These are phyloP conservation scores for Eleginops maclovinus DNA, from an alignment of 2,113 vertebrate genomes.

Conservation along the genomic window DNA sequence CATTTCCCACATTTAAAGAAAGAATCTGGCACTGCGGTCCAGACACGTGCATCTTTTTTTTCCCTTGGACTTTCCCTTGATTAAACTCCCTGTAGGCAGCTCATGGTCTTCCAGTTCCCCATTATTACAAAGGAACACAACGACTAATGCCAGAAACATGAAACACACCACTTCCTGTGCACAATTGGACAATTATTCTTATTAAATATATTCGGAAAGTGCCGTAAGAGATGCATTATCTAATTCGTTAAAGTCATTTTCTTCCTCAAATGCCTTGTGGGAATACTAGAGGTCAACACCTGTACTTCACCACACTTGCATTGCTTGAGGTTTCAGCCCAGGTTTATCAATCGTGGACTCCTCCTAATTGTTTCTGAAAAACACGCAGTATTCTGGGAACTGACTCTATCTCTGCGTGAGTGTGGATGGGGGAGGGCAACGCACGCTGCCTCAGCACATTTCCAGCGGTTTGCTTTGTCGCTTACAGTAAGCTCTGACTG, in stretches of 20 bases:
- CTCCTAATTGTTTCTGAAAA: conserved; percentile 45
- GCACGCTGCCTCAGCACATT: conserved; percentile 65
- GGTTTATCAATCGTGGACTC: conserved; percentile 11
- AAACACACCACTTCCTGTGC: conserved; percentile 7
- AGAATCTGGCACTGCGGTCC: conserved; percentile 12
- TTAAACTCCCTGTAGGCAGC: conserved; percentile 24
- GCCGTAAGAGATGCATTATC: not conserved
- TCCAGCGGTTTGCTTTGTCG: conserved; percentile 61
- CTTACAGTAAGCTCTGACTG: conserved; percentile 71
- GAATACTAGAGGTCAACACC: conserved; percentile 31
- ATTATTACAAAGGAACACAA: conserved; percentile 10
- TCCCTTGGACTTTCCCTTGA: conserved; percentile 53
- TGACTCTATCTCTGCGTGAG: conserved; percentile 15
- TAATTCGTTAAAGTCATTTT: not conserved
- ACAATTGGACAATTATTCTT: not conserved
- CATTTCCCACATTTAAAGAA: conserved; percentile 13
- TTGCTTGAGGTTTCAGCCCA: conserved; percentile 5
- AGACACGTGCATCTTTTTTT: conserved; percentile 6
- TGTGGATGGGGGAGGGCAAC: conserved; percentile 12
- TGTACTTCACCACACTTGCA: not conserved
- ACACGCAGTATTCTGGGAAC: conserved; percentile 66
- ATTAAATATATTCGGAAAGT: not conserved
- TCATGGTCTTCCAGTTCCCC: not conserved
- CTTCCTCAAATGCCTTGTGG: conserved; percentile 2
- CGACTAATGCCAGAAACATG: conserved; percentile 15